Evolutionary conservation across 2,888 invertebrate genomes (phyloP).

Genomic region (Cinara cedri): DNA sequence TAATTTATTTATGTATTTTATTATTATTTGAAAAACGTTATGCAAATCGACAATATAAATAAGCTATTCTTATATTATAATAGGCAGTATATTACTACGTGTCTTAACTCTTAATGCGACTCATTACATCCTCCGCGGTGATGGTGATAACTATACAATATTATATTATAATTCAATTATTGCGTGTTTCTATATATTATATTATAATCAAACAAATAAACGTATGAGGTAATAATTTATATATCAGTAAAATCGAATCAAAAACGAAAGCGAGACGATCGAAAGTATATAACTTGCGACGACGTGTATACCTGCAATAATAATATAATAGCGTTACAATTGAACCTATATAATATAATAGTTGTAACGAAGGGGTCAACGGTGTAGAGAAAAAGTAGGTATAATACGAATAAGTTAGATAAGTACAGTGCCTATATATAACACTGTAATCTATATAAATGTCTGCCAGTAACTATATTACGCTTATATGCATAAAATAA

Average conservation of each 20-base stretch:
- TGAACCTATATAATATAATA: neutral
- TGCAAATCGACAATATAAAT: neutral
- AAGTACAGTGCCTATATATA: too few relatives aligned
- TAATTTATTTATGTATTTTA: too few relatives aligned
- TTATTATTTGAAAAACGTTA: neutral
- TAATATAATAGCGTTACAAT: neutral
- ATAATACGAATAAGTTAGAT: neutral
- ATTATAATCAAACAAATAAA: neutral
- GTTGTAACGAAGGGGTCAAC: neutral
- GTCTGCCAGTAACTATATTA: too few relatives aligned
- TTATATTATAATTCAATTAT: too few relatives aligned
- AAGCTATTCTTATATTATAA: neutral
- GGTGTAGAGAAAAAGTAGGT: neutral
- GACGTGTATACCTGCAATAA: too few relatives aligned
- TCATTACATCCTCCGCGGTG: too few relatives aligned
- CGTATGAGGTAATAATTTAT: neutral
- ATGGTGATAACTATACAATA: too few relatives aligned
- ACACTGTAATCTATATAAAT: too few relatives aligned
- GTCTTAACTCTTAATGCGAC: neutral
- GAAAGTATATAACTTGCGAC: conserved; percentile 15
- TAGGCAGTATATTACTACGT: neutral
- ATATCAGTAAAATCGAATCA: too few relatives aligned
- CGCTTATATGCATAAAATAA: neutral
- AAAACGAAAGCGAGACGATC: conserved; percentile 24
- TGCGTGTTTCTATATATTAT: neutral